Evolutionary conservation across 1,140 invertebrate genomes (phyloP).

Genomic region (Tachypleus tridentatus): DNA sequence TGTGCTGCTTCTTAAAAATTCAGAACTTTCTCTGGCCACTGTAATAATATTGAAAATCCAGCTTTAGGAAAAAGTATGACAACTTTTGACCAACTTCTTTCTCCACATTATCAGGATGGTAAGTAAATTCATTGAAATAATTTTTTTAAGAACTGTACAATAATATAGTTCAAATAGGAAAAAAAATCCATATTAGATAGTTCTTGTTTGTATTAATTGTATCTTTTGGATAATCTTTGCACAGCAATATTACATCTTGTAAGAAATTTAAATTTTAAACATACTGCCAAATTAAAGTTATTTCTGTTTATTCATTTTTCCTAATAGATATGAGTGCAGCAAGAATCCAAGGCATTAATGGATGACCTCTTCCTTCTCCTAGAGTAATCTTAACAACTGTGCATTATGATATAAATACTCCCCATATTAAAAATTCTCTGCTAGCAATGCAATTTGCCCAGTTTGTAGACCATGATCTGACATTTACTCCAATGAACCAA

Average conservation of each 20-base stretch:
- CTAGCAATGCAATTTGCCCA: constrained; percentile 54
- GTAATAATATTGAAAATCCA: constrained; percentile 83
- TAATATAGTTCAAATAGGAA: no score
- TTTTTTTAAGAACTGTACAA: no score
- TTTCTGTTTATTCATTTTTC: not conserved
- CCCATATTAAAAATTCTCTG: constrained; percentile 75
- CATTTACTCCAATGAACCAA: constrained; percentile 40
- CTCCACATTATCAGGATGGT: constrained; percentile 79
- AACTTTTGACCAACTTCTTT: constrained; percentile 70
- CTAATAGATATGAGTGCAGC: constrained; percentile 55
- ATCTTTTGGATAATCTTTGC: no score
- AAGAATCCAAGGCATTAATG: constrained; percentile 54
- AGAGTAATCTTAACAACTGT: constrained; percentile 71
- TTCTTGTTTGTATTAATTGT: no score
- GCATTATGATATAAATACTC: constrained; percentile 73
- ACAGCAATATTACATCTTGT: no score
- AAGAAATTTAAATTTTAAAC: no score
- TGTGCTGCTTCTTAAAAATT: constrained; percentile 39
- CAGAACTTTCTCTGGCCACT: constrained; percentile 69
- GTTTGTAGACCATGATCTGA: constrained; percentile 46
- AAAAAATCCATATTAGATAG: no score
- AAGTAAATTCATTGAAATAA: not conserved
- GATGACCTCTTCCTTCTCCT: constrained; percentile 60
- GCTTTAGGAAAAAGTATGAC: constrained; percentile 62
- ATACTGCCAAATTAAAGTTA: no score